phyloP scores from a whole-genome alignment of 2,113 vertebrate species.

The Microcebus tavaratra region DNA sequence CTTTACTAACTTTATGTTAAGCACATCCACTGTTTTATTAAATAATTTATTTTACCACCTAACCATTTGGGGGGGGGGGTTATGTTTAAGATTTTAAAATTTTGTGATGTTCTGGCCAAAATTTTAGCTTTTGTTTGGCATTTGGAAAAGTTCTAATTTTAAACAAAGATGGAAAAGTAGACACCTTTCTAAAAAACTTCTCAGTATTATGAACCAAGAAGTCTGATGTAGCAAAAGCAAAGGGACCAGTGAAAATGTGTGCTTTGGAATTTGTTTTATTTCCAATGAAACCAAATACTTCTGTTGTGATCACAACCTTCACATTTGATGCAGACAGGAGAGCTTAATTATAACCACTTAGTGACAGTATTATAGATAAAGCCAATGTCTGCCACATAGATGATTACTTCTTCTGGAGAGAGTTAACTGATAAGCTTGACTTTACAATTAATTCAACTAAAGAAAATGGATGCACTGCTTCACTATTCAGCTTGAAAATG shows the following conservation, averaged over 20 bases:
- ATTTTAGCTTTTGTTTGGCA: slow-evolving; percentile 16
- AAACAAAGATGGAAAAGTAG: slow-evolving; percentile 32
- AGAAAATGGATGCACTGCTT: slow-evolving; percentile 66
- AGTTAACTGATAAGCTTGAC: slow-evolving; percentile 55
- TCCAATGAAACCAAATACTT: slow-evolving; percentile 68
- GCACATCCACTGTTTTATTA: background rate
- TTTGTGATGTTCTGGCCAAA: slow-evolving; percentile 18
- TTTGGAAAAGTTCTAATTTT: slow-evolving; percentile 37
- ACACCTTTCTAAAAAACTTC: slow-evolving; percentile 3
- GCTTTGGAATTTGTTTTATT: slow-evolving; percentile 68
- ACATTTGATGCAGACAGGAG: slow-evolving; percentile 77
- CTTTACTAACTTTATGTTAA: background rate
- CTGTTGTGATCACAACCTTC: slow-evolving; percentile 70
- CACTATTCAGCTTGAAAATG: slow-evolving; percentile 70
- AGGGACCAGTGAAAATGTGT: slow-evolving; percentile 61
- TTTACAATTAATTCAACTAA: slow-evolving; percentile 65
- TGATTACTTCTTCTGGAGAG: slow-evolving; percentile 56
- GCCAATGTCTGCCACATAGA: slow-evolving; percentile 57
- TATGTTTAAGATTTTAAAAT: background rate
- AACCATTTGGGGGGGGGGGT: background rate
- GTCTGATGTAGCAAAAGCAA: slow-evolving; percentile 57
- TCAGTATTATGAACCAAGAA: slow-evolving; percentile 49
- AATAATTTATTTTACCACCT: slow-evolving; percentile 37
- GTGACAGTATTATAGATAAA: slow-evolving; percentile 69
- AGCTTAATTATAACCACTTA: slow-evolving; percentile 73